phyloP scores from a whole-genome alignment of 2,113 vertebrate genomes.

The Epinephelus fuscoguttatus region DNA sequence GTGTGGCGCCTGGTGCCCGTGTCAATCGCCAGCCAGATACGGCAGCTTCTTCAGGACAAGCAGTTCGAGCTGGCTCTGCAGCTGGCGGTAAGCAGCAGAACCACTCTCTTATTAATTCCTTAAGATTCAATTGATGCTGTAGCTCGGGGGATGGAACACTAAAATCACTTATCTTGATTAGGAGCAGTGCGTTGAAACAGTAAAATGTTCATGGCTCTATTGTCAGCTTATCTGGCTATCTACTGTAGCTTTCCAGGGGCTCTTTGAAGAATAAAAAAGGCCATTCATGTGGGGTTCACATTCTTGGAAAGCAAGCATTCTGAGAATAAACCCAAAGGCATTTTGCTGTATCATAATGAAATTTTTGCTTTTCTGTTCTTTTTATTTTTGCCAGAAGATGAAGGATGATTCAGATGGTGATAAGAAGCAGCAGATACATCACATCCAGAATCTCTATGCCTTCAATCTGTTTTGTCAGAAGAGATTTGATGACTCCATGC shows the following conservation, averaged over 20 bases:
- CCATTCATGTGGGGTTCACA: not conserved
- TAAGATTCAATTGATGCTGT: slow-evolving; percentile 33
- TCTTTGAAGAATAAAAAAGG: not conserved
- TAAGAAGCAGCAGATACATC: slow-evolving; percentile 96
- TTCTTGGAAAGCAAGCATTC: not conserved
- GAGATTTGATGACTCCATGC: slow-evolving; percentile 98
- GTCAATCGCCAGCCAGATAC: slow-evolving; percentile 96
- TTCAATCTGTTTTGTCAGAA: slow-evolving; percentile 99
- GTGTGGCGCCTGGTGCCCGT: slow-evolving; percentile 98
- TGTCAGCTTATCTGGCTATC: not conserved
- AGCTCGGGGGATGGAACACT: slow-evolving; percentile 24
- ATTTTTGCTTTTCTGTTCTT: not conserved
- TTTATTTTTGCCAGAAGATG: slow-evolving; percentile 88
- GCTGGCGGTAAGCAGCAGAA: slow-evolving; percentile 90
- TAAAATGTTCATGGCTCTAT: slow-evolving; percentile 13
- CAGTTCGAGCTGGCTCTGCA: slow-evolving; percentile 98
- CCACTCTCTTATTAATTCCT: slow-evolving; percentile 13
- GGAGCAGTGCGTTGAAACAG: slow-evolving; percentile 12
- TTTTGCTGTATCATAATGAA: slow-evolving; percentile 6
- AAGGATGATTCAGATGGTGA: slow-evolving; percentile 97
- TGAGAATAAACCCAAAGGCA: not conserved
- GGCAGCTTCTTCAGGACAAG: slow-evolving; percentile 97
- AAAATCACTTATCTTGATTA: slow-evolving; percentile 45
- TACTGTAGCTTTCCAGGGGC: not conserved
- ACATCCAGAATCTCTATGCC: slow-evolving; percentile 98